Base-by-base conservation (phyloP, 1,140 invertebrate species). In the Psilanteris sp. region DNA sequence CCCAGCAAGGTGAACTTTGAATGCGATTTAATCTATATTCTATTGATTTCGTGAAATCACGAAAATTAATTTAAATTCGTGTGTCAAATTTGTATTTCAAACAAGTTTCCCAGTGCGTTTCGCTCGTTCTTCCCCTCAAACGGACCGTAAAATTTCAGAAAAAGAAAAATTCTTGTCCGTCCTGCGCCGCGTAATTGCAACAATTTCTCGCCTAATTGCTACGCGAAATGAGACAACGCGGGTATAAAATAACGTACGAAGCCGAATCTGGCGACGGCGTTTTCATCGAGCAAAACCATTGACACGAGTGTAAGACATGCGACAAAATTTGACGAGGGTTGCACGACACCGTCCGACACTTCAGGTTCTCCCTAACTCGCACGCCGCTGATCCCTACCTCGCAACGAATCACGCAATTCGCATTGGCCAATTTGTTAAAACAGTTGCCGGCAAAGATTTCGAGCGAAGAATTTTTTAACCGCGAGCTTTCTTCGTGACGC, bases 311-410 rank as follows among this genome's bases (percentile, higher is more conserved):
- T 41, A 48, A 50, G 52, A 68, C 57, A 74, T 46, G 46, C 61
- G 71, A 74, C 54, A 64, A 54, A 34, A 54, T 61, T 67, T 67
- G 27, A 67, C 34, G 57, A 73, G 50, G 70, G 34, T 10, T 61
- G 61, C 29, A 66, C 52, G 61, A 50, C 22, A 55, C 22, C 41
- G 24, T 57, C 55, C 43, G 32, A 66, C 70, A 59, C 67, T 48
- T 26, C 7, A 62, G 2, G 3, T 32, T 36, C 22, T 31, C 24
- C 39, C 39, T 14, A 16, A 16, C 11, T 14, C 18, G 11, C 18
- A 20, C 18, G 18, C 14, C 22, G 20, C 9, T 16, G 22, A 57
- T 50, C 43, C 59, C 34, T 64, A 22, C 8, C 26, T 52, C 15
- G 9, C 15, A 34, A 15, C 22, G 6, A 36, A 57, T 64, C 70